Percentiles rank a stretch among this genome's conserved stretches.
phyloP scores from a whole-genome alignment of 2,888 invertebrate genomes.

The Nemoura dubitans region DNA sequence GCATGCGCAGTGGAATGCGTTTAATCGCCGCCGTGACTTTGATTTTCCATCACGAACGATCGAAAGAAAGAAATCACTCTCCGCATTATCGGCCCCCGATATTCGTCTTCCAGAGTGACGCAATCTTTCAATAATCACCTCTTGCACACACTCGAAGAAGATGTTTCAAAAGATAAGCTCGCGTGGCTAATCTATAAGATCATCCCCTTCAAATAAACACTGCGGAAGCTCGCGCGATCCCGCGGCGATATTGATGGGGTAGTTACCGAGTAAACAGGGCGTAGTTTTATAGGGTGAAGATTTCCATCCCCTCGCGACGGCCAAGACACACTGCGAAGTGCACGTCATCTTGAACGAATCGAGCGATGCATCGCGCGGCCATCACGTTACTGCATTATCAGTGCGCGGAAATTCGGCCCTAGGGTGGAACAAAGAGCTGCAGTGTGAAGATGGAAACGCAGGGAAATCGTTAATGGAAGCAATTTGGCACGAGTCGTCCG shows the following conservation, averaged over 20 bases:
- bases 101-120: not conserved
- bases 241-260: not conserved
- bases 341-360: not conserved
- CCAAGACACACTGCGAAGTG: not conserved
- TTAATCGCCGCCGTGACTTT: not conserved
- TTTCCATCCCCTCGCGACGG: not conserved
- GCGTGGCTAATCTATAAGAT: not conserved
- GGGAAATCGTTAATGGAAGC: constrained; percentile 34
- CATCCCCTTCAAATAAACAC: not conserved
- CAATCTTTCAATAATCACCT: not conserved
- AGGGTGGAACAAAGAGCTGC: constrained; percentile 16
- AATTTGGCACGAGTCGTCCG: constrained; percentile 16
- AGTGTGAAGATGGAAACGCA: not conserved
- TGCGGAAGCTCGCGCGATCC: not conserved
- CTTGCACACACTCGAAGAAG: not conserved
- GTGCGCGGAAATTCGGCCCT: not conserved
- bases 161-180: not conserved
- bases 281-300: not conserved
- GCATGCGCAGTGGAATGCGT: not conserved
- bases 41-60: not conserved
- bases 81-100: not conserved
- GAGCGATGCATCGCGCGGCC: not conserved
- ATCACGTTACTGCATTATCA: not conserved
- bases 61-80: not conserved
- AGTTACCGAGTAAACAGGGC: constrained; percentile 26